Conservation (phyloP, 2,888 invertebrate species). For the Brachynemurus nebulosus region DNA sequence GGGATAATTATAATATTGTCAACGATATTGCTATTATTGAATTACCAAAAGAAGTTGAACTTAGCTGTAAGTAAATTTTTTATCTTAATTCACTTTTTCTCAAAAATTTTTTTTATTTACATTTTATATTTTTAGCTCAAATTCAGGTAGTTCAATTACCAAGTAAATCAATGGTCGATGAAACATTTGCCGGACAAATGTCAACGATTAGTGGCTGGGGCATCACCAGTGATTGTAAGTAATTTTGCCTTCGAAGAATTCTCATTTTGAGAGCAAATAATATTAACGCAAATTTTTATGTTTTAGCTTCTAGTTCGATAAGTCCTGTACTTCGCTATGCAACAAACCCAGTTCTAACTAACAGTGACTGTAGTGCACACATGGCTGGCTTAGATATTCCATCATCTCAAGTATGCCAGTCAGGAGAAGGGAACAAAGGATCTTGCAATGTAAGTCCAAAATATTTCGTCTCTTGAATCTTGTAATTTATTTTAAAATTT, state of each 20-base stretch:
- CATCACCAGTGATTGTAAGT: background rate
- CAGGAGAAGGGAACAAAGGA: background rate
- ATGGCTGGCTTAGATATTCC: background rate
- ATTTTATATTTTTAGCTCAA: background rate
- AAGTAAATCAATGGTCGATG: background rate
- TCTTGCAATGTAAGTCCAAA: background rate
- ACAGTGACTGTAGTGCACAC: background rate
- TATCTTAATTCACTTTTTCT: too few relatives aligned
- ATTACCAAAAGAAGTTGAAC: background rate
- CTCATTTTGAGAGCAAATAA: too few relatives aligned
- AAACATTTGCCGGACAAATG: background rate
- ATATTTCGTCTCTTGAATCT: too few relatives aligned
- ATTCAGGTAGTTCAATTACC: background rate
- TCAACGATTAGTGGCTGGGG: background rate
- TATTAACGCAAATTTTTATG: too few relatives aligned
- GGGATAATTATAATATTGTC: background rate
- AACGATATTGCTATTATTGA: background rate
- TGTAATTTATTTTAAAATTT: too few relatives aligned
- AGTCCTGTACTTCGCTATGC: background rate
- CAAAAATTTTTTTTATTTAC: too few relatives aligned
- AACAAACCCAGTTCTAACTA: background rate
- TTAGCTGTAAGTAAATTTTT: background rate
- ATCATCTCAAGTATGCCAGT: background rate
- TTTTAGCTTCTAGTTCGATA: too few relatives aligned
- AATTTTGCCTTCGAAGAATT: too few relatives aligned